Evolutionary conservation across 2,113 vertebrate species (phyloP), one percentile per base, ranked within the genome.

Genomic region (Salvelinus alpinus): DNA sequence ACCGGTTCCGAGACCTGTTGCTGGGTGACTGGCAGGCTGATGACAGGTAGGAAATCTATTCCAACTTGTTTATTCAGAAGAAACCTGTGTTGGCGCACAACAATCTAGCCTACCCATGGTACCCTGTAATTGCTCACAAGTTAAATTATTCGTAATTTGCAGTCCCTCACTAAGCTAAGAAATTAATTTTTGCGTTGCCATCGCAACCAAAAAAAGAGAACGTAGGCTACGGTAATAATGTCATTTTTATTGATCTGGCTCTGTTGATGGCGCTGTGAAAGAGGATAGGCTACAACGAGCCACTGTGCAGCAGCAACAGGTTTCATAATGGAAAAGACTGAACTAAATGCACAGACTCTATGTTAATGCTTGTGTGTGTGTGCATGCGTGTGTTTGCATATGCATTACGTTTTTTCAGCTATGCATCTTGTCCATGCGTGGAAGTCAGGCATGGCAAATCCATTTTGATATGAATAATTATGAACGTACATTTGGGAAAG

Each of bases 1-100:
- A 95, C 88, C 92, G 94, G 81, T 95, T 95, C 92, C 92, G 94
- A 83, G 94, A 95, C 93, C 91, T 95, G 92, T 93, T 95, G 91
- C 94, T 95, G 82, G 94, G 94, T 47, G 94, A 95, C 89, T 95
- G 94, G 94, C 94, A 95, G 86, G 78, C 88, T 54, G 94, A 95
- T 78, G 94, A 95, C 87, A 94, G 94, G 94, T 95, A 93, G 85
- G 89, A 29, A 85, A 76, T 64, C 74, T 74, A 7, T 71, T 11
- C 64, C 75, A 24, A 12, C 59, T 62, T 62, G n/a, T 22, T n/a
- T 54, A 9, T 62, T 11, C 16, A 9, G 59, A 22, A n/a, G 59
- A 22, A 62, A 24, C n/a, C 16, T 54, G 51, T 54, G 51, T 54
- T 54, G 51, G 16, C 51, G 16, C 12, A 14, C 48, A 22, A 22